phyloP scores from a whole-genome alignment of 2,797 vertebrate species.

The Sebastes diploproa region DNA sequence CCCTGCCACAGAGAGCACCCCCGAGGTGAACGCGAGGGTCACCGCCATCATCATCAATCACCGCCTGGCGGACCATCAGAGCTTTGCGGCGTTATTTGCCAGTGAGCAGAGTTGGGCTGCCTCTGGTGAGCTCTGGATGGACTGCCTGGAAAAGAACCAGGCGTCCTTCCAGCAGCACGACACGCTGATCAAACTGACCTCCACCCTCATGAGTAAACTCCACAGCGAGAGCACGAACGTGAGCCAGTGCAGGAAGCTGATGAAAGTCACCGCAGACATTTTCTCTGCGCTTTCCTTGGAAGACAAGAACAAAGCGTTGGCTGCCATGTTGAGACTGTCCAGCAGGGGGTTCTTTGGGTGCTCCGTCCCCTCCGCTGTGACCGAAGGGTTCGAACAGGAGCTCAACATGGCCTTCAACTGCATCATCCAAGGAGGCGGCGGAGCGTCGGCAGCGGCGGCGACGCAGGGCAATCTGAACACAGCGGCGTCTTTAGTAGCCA shows the following conservation, averaged over 20 bases:
- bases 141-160: slow-evolving; percentile 86
- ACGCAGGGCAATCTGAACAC: slow-evolving; percentile 80
- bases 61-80: slow-evolving; percentile 82
- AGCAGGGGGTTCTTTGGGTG: slow-evolving; percentile 83
- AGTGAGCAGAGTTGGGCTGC: slow-evolving; percentile 84
- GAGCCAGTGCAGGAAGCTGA: slow-evolving; percentile 63
- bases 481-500: slow-evolving; percentile 76
- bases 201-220: slow-evolving; percentile 73
- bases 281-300: slow-evolving; percentile 84
- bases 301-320: slow-evolving; percentile 87
- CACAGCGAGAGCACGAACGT: slow-evolving; percentile 21
- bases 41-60: slow-evolving; percentile 83
- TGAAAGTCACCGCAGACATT: slow-evolving; percentile 81
- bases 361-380: slow-evolving; percentile 71
- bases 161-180: slow-evolving; percentile 82
- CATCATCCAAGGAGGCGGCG: slow-evolving; percentile 86
- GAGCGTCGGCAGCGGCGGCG: background rate
- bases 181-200: slow-evolving; percentile 82
- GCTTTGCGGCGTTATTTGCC: slow-evolving; percentile 87
- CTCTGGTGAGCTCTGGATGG: slow-evolving; percentile 79
- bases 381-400: slow-evolving; percentile 86
- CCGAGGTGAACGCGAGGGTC: slow-evolving; percentile 69
- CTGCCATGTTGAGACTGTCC: slow-evolving; percentile 79
- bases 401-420: slow-evolving; percentile 95
- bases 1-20: slow-evolving; percentile 33